Evolutionary conservation across 1,140 invertebrate species (phyloP).

Genomic region (Drosophila busckii): DNA sequence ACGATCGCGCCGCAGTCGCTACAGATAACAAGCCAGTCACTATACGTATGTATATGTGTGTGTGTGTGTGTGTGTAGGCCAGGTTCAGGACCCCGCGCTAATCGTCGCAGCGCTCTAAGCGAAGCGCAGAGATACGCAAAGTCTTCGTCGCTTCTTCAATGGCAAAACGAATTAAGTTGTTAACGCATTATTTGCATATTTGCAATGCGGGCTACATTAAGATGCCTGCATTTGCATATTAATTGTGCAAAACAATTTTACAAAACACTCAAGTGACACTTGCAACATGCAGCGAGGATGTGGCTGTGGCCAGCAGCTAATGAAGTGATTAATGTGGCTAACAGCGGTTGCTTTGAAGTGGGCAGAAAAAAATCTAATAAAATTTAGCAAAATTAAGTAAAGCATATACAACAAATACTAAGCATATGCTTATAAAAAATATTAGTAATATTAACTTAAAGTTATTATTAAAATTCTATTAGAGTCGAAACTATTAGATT

Average conservation of each 20-base stretch:
- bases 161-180: slow-evolving; percentile 70
- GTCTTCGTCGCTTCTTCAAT: slow-evolving; percentile 17
- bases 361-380: background rate
- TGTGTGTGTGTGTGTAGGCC: no score
- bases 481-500: no score
- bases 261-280: slow-evolving; percentile 42
- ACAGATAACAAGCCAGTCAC: no score
- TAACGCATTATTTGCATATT: slow-evolving; percentile 79
- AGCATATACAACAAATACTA: no score
- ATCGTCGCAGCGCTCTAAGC: slow-evolving; percentile 45
- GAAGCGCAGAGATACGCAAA: background rate
- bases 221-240: slow-evolving; percentile 75
- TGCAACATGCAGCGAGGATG: slow-evolving; percentile 18
- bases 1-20: slow-evolving; percentile 50
- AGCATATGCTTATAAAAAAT: no score
- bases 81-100: slow-evolving; percentile 67
- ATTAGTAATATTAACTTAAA: no score
- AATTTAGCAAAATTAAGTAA: no score
- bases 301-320: slow-evolving; percentile 22
- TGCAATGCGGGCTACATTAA: slow-evolving; percentile 63
- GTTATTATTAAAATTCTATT: no score
- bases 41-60: no score
- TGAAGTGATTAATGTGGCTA: slow-evolving; percentile 63
- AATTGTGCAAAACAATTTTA: slow-evolving; percentile 70
- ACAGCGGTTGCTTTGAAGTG: slow-evolving; percentile 26